Evolutionary conservation across 2,888 invertebrate genomes (phyloP).

Genomic region (Scelioninae gen. 1): DNA sequence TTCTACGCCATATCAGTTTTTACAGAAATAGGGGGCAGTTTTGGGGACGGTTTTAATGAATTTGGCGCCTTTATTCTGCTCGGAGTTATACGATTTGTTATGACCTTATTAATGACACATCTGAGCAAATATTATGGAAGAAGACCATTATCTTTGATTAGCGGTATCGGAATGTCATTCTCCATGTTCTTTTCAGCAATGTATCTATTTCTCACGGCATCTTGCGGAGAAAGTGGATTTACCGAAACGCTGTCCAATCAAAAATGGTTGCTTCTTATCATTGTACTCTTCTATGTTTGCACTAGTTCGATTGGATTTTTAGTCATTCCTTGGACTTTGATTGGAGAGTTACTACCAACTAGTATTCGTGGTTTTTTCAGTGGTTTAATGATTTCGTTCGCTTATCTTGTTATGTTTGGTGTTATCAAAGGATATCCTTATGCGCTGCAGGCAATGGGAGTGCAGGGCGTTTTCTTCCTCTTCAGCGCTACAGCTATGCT

Average conservation of each 20-base stretch:
- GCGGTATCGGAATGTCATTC: constrained; percentile 86
- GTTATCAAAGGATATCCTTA: constrained; percentile 86
- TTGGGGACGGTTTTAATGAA: constrained; percentile 84
- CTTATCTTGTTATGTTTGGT: constrained; percentile 86
- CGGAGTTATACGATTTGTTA: constrained; percentile 85
- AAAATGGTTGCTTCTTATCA: constrained; percentile 84
- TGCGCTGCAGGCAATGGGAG: constrained; percentile 82
- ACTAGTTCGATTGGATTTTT: constrained; percentile 86
- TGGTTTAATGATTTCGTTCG: constrained; percentile 85
- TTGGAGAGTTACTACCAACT: constrained; percentile 86
- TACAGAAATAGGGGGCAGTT: constrained; percentile 84
- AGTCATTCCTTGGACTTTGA: constrained; percentile 87
- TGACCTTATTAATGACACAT: constrained; percentile 85
- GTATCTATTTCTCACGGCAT: constrained; percentile 77
- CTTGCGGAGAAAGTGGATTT: constrained; percentile 73
- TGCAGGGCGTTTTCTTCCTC: constrained; percentile 84
- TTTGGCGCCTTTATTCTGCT: constrained; percentile 85
- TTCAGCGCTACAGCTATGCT: constrained; percentile 84
- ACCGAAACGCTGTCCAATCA: constrained; percentile 74
- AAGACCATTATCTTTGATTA: constrained; percentile 85
- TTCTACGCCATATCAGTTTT: constrained; percentile 87
- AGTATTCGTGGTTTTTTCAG: constrained; percentile 85
- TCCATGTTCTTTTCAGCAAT: constrained; percentile 83
- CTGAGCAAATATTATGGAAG: constrained; percentile 85
- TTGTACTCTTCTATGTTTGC: constrained; percentile 85